Evolutionary conservation across 2,113 vertebrate species (phyloP), one percentile per base, ranked within the genome.

Genomic region (Zosterops borbonicus): DNA sequence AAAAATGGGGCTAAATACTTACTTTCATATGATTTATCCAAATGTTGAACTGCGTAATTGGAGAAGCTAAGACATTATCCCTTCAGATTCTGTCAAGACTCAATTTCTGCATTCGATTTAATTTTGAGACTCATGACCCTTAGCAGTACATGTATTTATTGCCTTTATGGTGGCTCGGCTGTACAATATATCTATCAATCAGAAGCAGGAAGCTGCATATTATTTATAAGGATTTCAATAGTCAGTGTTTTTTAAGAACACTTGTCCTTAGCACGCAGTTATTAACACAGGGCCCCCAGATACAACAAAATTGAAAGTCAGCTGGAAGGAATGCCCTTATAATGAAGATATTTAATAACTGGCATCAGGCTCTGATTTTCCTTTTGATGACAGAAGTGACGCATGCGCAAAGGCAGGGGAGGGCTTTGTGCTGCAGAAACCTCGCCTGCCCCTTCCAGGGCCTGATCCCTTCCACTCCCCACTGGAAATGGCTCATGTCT

Each of bases 71-170:
- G 96, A 62, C 95, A 85, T 93, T 95, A 96, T 97, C 94, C 93
- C 89, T 59, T 84, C 87, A 78, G 84, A 82, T 85, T 94, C 95
- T 96, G 89, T 96, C 94, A 95, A 96, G 97, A 96, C 94, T 94
- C 94, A 81, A 92, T 97, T 97, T 97, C 95, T 92, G 90, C 92
- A 62, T 96, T 97, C 93, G 96, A 95, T 95, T 95, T 95, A 96
- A 95, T 97, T 97, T 95, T 93, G 84, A 89, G 90, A 96, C 91
- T 81, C 55, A 39, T 95, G 95, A 88, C 96, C 96, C 95, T 90
- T 79, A 89, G 82, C 93, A 95, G 81, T 93, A 92, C 81, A 53
- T 69, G 56, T 89, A 87, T 94, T 94, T 96, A 77, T 92, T 92
- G 87, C 81, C 56, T 90, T 91, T 89, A 46, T 67, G 59, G 76